These are phyloP conservation scores for Puffinus mauretanicus DNA, from an alignment of 2,113 vertebrate species.

Conservation along the genomic window DNA sequence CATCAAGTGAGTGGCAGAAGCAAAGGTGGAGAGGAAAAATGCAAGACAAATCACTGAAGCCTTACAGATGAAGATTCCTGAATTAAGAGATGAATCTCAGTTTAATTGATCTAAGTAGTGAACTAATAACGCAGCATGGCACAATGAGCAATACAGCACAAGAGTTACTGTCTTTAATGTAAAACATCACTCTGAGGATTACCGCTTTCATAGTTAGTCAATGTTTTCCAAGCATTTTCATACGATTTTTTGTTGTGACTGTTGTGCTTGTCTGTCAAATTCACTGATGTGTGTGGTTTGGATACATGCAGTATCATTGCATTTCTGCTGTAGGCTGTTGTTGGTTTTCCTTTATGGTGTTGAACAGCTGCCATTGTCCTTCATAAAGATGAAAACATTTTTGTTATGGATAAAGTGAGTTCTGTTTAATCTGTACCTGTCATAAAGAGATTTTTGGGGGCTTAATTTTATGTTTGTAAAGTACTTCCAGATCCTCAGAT, in stretches of 20 bases:
- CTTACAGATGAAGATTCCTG: neutral
- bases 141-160: neutral
- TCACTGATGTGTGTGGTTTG: neutral
- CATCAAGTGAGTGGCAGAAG: neutral
- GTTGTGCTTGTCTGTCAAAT: neutral
- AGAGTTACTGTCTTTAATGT: neutral
- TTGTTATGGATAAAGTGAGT: neutral
- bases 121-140: neutral
- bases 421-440: neutral
- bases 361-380: neutral
- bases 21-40: neutral
- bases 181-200: neutral
- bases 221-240: neutral
- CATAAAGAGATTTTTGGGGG: neutral
- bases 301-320: neutral
- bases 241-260: neutral
- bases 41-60: neutral
- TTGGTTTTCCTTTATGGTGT: neutral
- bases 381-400: neutral
- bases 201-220: neutral
- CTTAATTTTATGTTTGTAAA: neutral
- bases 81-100: neutral
- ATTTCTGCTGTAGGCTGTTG: neutral
- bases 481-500: neutral
- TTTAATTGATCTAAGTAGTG: neutral